Conservation (phyloP, 2,888 invertebrate genomes). For the Pachycephus smyrnensis region DNA sequence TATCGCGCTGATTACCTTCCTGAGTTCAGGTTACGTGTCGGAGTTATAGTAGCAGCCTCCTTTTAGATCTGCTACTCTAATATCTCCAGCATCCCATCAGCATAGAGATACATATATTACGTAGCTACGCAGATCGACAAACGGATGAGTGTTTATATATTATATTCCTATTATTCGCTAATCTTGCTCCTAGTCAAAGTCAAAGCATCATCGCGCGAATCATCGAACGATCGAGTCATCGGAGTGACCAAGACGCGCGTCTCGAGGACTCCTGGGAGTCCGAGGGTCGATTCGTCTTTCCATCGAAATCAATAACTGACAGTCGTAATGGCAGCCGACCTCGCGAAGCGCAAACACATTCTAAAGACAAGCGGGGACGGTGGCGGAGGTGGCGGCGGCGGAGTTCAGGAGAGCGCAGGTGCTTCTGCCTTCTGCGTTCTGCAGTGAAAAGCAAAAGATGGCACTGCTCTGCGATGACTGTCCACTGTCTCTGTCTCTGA, state of each 20-base stretch:
- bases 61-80: background rate
- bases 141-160: background rate
- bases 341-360: background rate
- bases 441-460: conserved; percentile 36
- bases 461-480: conserved; percentile 29
- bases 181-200: background rate
- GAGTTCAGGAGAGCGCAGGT: conserved; percentile 29
- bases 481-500: conserved; percentile 16
- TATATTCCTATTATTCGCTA: background rate
- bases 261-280: background rate
- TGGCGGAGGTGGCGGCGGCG: background rate
- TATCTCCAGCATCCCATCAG: background rate
- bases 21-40: background rate
- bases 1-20: conserved; percentile 25
- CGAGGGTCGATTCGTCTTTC: background rate
- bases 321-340: background rate
- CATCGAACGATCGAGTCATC: background rate
- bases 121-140: too few species aligned
- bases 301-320: background rate
- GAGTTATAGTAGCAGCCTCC: background rate
- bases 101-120: background rate
- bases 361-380: background rate
- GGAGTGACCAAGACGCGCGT: background rate
- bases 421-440: conserved; percentile 20
- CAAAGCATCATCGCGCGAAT: background rate